Conservation (phyloP, 2,113 vertebrate genomes). For the Gobius niger region DNA sequence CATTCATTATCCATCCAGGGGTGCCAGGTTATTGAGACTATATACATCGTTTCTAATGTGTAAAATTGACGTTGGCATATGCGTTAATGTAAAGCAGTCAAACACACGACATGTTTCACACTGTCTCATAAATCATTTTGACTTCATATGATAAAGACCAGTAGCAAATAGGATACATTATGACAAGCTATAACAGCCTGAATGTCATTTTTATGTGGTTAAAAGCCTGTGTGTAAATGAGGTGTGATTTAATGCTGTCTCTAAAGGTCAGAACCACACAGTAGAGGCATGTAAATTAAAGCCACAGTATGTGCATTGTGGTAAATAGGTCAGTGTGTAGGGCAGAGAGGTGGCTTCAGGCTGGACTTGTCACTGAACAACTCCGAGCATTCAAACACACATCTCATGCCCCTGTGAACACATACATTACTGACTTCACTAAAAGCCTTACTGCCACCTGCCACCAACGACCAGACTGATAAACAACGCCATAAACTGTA, state of each 20-base stretch:
- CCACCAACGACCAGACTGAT: constrained; percentile 8
- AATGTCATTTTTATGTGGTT: not conserved
- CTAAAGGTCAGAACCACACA: constrained; percentile 17
- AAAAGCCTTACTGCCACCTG: constrained; percentile 1
- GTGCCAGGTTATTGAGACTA: not conserved
- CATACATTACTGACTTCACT: not conserved
- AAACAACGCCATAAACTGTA: not conserved
- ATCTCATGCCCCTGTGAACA: constrained; percentile 13
- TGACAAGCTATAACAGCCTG: not conserved
- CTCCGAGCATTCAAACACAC: constrained; percentile 36
- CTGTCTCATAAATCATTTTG: not conserved
- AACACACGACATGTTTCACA: not conserved
- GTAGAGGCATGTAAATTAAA: constrained; percentile 32
- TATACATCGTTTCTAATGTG: not conserved
- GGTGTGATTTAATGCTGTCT: not conserved
- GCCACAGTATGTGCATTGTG: constrained; percentile 34
- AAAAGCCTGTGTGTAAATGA: not conserved
- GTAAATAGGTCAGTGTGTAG: constrained; percentile 57
- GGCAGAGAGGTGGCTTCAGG: constrained; percentile 33
- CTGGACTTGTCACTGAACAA: constrained; percentile 16
- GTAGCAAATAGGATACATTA: not conserved
- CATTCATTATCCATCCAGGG: not conserved
- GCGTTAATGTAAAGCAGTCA: not conserved
- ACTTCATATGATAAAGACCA: not conserved
- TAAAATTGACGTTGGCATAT: not conserved